A percentile compares a stretch with the other conserved stretches of the same genome.
phyloP scores from a whole-genome alignment of 2,113 vertebrate genomes.

The Salvelinus alpinus region DNA sequence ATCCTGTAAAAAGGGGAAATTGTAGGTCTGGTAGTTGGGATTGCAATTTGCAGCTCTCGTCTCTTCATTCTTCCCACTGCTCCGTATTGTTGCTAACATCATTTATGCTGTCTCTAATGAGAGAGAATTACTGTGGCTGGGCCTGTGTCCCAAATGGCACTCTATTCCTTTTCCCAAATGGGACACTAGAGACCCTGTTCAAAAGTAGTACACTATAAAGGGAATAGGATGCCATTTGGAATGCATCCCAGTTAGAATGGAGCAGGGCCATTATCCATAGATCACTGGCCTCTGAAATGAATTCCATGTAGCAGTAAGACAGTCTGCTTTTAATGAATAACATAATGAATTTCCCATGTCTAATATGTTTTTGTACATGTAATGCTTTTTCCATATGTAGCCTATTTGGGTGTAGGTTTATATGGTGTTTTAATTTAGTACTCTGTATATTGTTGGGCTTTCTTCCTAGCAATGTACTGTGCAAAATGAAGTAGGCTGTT shows the following conservation, averaged over 20 bases:
- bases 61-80: constrained; percentile 72
- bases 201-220: no score
- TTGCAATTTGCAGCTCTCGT: constrained; percentile 72
- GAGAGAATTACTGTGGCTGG: constrained; percentile 70
- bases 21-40: constrained; percentile 66
- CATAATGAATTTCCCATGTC: no score
- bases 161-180: no score
- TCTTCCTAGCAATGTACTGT: constrained; percentile 19
- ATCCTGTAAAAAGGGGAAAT: constrained; percentile 66
- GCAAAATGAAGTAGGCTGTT: constrained; percentile 22
- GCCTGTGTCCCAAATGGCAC: no score
- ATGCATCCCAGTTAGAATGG: constrained; percentile 36
- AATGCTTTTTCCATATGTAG: no score
- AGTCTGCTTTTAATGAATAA: no score
- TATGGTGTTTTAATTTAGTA: constrained; percentile 13
- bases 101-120: constrained; percentile 80
- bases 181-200: no score
- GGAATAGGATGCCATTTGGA: no score
- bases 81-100: constrained; percentile 77
- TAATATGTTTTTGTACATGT: no score
- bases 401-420: no score
- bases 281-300: constrained; percentile 28
- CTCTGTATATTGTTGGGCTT: constrained; percentile 28
- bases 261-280: constrained; percentile 39
- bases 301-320: constrained; percentile 5